These are phyloP conservation scores for Nanorana parkeri DNA, from an alignment of 2,113 vertebrate genomes.

Conservation along the genomic window DNA sequence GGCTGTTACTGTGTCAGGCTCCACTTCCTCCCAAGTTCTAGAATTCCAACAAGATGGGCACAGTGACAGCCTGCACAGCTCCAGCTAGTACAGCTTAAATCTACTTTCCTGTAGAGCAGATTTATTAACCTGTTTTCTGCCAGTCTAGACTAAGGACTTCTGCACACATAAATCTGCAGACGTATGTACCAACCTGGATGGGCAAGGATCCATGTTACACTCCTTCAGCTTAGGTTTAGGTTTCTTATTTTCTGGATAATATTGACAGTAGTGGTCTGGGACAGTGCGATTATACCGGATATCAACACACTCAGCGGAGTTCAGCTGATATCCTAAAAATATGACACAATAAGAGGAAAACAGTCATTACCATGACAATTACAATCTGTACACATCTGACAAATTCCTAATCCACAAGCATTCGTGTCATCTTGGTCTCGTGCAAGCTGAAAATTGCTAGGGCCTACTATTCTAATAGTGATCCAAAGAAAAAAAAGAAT, in stretches of 20 bases:
- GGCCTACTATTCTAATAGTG: too few relatives aligned
- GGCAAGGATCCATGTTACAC: slow-evolving; percentile 93
- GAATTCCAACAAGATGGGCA: not conserved
- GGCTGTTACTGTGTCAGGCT: slow-evolving; percentile 64
- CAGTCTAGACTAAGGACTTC: not conserved
- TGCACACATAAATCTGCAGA: not conserved
- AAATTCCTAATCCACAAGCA: too few relatives aligned
- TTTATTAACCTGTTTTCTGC: slow-evolving; percentile 5
- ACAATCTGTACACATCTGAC: too few relatives aligned
- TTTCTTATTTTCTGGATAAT: slow-evolving; percentile 90
- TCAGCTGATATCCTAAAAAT: slow-evolving; percentile 88
- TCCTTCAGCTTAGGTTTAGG: slow-evolving; percentile 92
- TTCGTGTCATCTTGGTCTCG: too few relatives aligned
- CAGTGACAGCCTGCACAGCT: not conserved
- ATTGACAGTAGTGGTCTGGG: slow-evolving; percentile 86
- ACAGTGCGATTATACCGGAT: slow-evolving; percentile 82
- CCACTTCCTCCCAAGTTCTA: slow-evolving; percentile 20
- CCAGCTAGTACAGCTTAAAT: not conserved
- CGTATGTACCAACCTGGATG: slow-evolving; percentile 76
- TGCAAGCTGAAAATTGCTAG: too few relatives aligned
- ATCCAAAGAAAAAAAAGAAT: too few relatives aligned
- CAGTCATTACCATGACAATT: too few relatives aligned
- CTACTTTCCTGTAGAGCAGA: not conserved
- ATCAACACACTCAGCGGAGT: slow-evolving; percentile 90
- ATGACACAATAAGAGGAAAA: not conserved